Percentiles rank a stretch among this genome's conserved stretches.
phyloP scores from a whole-genome alignment of 2,797 vertebrate species.

The Anomalospiza imberbis region DNA sequence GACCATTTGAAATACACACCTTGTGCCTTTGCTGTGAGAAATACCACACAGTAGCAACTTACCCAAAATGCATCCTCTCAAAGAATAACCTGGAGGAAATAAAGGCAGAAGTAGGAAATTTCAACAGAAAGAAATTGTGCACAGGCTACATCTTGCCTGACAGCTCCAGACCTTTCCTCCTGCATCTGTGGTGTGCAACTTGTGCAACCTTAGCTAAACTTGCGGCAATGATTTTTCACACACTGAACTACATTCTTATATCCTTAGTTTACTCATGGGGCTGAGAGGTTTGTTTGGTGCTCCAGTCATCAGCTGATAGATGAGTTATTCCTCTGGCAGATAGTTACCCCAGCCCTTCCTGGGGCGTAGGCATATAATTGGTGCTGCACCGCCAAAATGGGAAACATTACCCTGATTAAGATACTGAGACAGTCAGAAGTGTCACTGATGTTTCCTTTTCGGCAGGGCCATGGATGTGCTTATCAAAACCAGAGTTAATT shows the following conservation, averaged over 20 bases:
- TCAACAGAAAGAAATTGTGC: not conserved
- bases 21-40: not conserved
- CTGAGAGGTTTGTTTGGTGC: not conserved
- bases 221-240: not conserved
- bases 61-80: not conserved
- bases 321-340: not conserved
- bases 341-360: not conserved
- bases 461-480: not conserved
- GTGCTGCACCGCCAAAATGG: not conserved
- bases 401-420: not conserved
- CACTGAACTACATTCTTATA: not conserved
- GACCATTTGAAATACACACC: not conserved
- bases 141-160: not conserved
- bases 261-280: not conserved
- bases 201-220: not conserved
- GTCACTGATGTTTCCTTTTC: not conserved
- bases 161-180: not conserved
- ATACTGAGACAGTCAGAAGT: not conserved
- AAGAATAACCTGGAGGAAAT: not conserved
- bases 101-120: not conserved
- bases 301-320: not conserved
- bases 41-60: not conserved
- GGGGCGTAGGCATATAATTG: not conserved
- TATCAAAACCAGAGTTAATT: not conserved
- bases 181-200: not conserved